Base-by-base conservation (phyloP, 2,888 invertebrate species). In the Chouioia cunea region DNA sequence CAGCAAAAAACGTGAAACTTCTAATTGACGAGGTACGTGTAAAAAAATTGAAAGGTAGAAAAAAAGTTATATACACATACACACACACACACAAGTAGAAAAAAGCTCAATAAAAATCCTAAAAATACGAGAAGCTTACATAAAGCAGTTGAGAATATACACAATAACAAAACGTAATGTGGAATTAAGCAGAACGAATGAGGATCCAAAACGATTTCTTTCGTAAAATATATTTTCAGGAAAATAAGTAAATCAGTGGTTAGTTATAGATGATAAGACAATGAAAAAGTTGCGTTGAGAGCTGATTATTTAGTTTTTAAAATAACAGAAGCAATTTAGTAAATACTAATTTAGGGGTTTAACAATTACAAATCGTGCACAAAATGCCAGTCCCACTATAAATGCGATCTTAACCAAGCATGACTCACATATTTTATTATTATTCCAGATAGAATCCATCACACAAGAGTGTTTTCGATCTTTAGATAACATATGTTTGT, bases 211-310 rank as follows among this genome's bases (percentile, higher is more conserved):
- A 50, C 0, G 23, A 52, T 44, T 23, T 36, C 20, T 27, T 23
- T n/a, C n/a, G n/a, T 16, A 4, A 12, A 10, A 27, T 27, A 48
- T 36, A 16, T n/a, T 59, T 6, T 46, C 14, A 58, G 36, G 36
- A 12, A 58, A 22, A 22, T n/a, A 36, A 46, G n/a, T 48, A 50
- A 48, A 46, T 59, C 59, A 47, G 16, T 47, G 47, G 15, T 16
- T 12, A 23, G 47, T 20, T 16, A 12, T n/a, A 36, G 36, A 56
- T 44, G 23, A 47, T 23, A 12, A 46, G 47, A 22, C n/a, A 23
- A 10, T n/a, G 22, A 47, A 46, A 47, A n/a, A 47, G 23, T n/a
- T 36, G 12, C 12, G 36, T n/a, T n/a, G 47, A 22, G 47, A 59
- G 16, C 47, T 36, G 36, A 36, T 36, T 36, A 36, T 36, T 36